These are phyloP conservation scores for Cosmia trapezina DNA, from an alignment of 2,888 invertebrate species.

Conservation along the genomic window DNA sequence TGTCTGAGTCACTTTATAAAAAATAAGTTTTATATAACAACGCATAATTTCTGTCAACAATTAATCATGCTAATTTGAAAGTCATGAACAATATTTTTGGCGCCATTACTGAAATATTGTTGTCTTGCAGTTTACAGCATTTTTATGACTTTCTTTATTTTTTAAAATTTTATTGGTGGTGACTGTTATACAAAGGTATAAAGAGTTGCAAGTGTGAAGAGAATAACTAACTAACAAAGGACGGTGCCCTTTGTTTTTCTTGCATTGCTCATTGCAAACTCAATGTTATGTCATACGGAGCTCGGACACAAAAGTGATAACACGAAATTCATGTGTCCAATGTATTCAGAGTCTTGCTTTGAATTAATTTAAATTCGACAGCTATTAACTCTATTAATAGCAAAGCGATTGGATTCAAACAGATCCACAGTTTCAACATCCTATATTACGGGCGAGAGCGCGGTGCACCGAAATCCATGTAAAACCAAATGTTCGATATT, in stretches of 20 bases:
- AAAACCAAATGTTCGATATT: slow-evolving; percentile 13
- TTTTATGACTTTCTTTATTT: slow-evolving; percentile 27
- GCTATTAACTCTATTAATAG: slow-evolving; percentile 38
- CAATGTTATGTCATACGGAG: slow-evolving; percentile 1
- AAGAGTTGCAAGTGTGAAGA: background rate
- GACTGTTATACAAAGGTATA: slow-evolving; percentile 16
- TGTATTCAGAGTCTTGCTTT: background rate
- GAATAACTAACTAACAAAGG: no score
- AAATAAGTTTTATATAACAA: slow-evolving; percentile 23
- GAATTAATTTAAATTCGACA: slow-evolving; percentile 21
- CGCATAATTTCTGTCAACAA: slow-evolving; percentile 39
- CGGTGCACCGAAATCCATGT: slow-evolving; percentile 3
- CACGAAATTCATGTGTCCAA: slow-evolving; percentile 3
- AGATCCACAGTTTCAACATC: slow-evolving; percentile 21
- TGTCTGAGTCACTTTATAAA: slow-evolving; percentile 11
- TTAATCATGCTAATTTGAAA: slow-evolving; percentile 52
- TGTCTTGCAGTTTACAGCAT: slow-evolving; percentile 28
- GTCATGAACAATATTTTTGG: slow-evolving; percentile 55
- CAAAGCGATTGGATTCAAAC: slow-evolving; percentile 17
- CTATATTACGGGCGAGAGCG: slow-evolving; percentile 13
- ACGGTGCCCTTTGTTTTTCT: slow-evolving; percentile 23
- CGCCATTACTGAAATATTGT: slow-evolving; percentile 49
- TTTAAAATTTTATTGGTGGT: slow-evolving; percentile 19
- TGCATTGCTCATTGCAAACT: background rate
- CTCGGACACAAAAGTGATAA: background rate